Evolutionary conservation across 2,113 vertebrate genomes (phyloP).

Genomic region (Herpailurus yagouaroundi): DNA sequence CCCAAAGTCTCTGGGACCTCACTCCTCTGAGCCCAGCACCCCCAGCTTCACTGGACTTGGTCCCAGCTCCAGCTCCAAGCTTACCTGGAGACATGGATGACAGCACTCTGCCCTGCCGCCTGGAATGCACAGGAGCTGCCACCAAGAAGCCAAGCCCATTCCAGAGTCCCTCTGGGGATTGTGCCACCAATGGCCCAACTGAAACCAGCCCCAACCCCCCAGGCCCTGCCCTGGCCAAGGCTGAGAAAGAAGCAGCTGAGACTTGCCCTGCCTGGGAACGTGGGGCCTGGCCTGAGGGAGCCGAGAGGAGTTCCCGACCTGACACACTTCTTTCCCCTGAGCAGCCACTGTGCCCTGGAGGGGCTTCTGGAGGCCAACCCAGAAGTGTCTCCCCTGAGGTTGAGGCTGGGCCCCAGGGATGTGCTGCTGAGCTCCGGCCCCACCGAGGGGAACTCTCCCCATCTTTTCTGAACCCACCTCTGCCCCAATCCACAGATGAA

Average conservation of each 20-base stretch:
- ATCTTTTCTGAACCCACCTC: constrained; percentile 95
- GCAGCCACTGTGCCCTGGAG: constrained; percentile 85
- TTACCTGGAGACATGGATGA: constrained; percentile 84
- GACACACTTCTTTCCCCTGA: constrained; percentile 90
- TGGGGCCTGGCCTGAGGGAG: constrained; percentile 72
- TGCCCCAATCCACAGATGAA: constrained; percentile 91
- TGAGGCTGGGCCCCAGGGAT: constrained; percentile 83
- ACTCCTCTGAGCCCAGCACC: constrained; percentile 87
- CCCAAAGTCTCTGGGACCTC: constrained; percentile 87
- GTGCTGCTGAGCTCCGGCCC: constrained; percentile 62
- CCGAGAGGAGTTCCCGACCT: constrained; percentile 84
- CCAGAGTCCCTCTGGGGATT: constrained; percentile 69
- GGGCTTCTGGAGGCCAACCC: constrained; percentile 78
- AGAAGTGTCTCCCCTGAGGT: constrained; percentile 86
- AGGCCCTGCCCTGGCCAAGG: constrained; percentile 68
- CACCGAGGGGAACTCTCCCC: constrained; percentile 92
- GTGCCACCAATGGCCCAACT: constrained; percentile 88
- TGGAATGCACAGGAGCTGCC: constrained; percentile 81
- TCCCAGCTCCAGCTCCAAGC: constrained; percentile 83
- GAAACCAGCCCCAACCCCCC: constrained; percentile 87
- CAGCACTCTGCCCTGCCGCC: constrained; percentile 79
- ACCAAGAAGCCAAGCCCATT: constrained; percentile 61
- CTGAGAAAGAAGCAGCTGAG: constrained; percentile 77
- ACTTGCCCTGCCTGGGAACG: constrained; percentile 77
- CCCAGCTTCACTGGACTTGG: constrained; percentile 85